Evolutionary conservation across 2,113 vertebrate genomes (phyloP).

Genomic region (Syngnathoides biaculeatus): DNA sequence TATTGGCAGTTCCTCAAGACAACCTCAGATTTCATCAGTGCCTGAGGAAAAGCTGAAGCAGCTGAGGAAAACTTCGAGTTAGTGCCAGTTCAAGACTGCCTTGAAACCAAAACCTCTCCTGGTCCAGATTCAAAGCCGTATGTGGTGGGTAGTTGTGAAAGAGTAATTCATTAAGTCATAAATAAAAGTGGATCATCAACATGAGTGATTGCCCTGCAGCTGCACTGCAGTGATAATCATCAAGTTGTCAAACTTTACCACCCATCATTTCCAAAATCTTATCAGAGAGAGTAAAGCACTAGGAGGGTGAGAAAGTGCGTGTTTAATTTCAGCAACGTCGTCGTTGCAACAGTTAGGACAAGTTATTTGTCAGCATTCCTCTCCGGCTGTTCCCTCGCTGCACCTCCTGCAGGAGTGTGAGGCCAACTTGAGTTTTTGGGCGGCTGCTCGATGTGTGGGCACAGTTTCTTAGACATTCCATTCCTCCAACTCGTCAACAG

Average conservation of each 20-base stretch:
- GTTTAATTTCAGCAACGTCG: constrained; percentile 66
- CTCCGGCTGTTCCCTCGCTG: constrained; percentile 66
- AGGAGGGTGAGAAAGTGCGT: constrained; percentile 39
- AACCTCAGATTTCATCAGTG: constrained; percentile 6
- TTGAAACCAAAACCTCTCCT: constrained; percentile 37
- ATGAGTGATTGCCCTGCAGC: constrained; percentile 40
- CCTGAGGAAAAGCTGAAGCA: constrained; percentile 1
- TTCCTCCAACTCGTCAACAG: constrained; percentile 44
- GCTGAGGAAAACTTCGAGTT: background rate
- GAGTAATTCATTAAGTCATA: constrained; percentile 60
- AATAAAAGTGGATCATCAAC: constrained; percentile 47
- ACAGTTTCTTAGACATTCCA: constrained; percentile 52
- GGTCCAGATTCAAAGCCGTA: constrained; percentile 26
- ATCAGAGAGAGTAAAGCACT: constrained; percentile 17
- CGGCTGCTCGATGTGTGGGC: constrained; percentile 56
- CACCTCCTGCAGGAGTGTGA: constrained; percentile 25
- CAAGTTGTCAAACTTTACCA: constrained; percentile 40
- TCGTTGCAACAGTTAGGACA: constrained; percentile 65
- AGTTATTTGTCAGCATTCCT: constrained; percentile 73
- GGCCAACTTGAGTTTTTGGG: constrained; percentile 35
- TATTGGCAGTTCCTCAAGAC: background rate
- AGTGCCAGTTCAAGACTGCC: constrained; percentile 16
- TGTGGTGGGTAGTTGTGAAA: constrained; percentile 48
- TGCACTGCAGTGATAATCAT: constrained; percentile 49
- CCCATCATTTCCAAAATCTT: constrained; percentile 42